Percentiles rank a stretch among this genome's conserved stretches.
phyloP scores from a whole-genome alignment of 2,797 vertebrate species.

The Heterohyrax brucei region DNA sequence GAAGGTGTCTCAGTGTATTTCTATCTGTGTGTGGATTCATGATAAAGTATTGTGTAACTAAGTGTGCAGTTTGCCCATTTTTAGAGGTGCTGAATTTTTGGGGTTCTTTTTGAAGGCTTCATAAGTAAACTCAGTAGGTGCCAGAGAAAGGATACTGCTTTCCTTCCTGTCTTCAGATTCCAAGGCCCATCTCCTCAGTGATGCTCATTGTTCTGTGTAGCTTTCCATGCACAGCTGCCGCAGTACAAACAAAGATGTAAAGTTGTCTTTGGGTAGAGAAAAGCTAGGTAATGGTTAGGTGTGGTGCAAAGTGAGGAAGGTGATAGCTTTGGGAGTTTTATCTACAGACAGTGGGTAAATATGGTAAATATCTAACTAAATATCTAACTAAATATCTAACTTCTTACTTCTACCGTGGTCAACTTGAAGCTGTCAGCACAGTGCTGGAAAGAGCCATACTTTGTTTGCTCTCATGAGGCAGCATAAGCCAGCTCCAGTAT shows the following conservation, averaged over 20 bases:
- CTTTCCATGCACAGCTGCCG: background rate
- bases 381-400: slow-evolving; percentile 60
- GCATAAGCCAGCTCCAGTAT: background rate
- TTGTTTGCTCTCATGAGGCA: background rate
- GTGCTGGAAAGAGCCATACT: background rate
- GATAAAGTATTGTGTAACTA: slow-evolving; percentile 24
- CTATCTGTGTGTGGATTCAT: background rate
- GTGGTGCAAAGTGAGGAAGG: background rate
- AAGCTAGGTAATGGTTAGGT: background rate
- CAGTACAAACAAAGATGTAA: background rate
- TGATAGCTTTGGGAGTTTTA: slow-evolving; percentile 38
- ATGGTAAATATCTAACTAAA: slow-evolving; percentile 67
- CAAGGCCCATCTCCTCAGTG: background rate
- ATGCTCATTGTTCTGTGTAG: background rate
- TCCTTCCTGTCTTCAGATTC: slow-evolving; percentile 6
- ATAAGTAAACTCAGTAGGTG: slow-evolving; percentile 12
- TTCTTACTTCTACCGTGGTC: background rate
- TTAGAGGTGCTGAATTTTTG: background rate
- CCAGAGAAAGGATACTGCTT: background rate
- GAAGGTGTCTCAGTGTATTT: background rate
- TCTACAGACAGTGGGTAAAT: background rate
- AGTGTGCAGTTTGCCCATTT: slow-evolving; percentile 36
- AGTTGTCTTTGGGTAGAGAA: slow-evolving; percentile 55
- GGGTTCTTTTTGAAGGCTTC: background rate
- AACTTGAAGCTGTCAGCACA: background rate